Base-by-base conservation (phyloP, 92 coral and sea anemone species). In the Ricordea florida region DNA sequence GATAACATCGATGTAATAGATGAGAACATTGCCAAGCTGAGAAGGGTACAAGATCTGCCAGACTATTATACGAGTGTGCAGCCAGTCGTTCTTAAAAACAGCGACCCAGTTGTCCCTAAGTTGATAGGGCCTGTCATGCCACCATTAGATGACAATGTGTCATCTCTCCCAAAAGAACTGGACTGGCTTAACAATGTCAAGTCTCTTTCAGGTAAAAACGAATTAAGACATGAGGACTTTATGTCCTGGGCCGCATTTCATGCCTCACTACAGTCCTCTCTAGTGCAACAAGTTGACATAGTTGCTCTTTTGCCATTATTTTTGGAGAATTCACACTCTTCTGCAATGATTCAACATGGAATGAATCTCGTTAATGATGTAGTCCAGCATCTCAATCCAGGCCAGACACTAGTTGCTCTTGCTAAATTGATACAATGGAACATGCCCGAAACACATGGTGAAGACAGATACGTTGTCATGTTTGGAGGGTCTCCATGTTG, bases 191-290 rank as follows among this genome's bases (percentile, higher is more conserved):
- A 37, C 5, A 75, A 81, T 15, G 92, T 52, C 5, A 81, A 51
- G 18, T 59, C 51, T 2, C 66, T 80, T 30, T 30, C 14, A 23
- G 65, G 61, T 42, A 80, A 80, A 66, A 66, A 69, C 22, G 59
- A 34, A 10, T 52, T 87, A 28, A 79, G 47, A 18, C 15, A 82
- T 26, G 34, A 62, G 5, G 80, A 73, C 11, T 74, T 47, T 49
- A 57, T 86, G 15, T 72, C 83, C 60, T 86, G 91, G 84, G 87
- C 87, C 18, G 86, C 81, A 11, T 78, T 77, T 24, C 73, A 77
- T 61, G 89, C 89, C 20, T 84, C 80, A 22, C 70, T 45, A 15
- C 78, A 44, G 21, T 79, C 48, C 8, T 53, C 51, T 16, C 38
- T 65, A 49, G 25, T 33, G 25, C 33, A 47, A 14, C 60, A 60